phyloP scores from a whole-genome alignment of 2,797 vertebrate species.

The Sandelia bainsii region DNA sequence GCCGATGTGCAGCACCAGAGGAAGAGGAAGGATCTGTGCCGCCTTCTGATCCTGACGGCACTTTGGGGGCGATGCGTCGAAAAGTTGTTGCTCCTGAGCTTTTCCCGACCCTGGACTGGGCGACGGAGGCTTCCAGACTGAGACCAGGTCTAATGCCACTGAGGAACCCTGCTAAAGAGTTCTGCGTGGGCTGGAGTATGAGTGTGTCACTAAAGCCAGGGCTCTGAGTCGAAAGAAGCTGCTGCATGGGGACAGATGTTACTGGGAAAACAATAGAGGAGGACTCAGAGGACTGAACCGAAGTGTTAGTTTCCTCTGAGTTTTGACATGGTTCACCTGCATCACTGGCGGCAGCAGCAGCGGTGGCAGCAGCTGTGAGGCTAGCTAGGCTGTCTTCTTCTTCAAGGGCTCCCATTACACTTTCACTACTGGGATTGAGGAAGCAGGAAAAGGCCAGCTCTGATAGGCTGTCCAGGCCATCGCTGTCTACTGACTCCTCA shows the following conservation, averaged over 20 bases:
- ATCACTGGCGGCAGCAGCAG: constrained; percentile 44
- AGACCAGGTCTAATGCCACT: constrained; percentile 75
- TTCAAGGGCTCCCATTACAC: constrained; percentile 65
- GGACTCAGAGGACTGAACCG: constrained; percentile 49
- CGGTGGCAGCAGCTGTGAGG: constrained; percentile 71
- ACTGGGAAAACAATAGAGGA: constrained; percentile 74
- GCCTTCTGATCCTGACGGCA: constrained; percentile 76
- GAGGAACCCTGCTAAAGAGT: constrained; percentile 66
- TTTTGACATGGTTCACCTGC: constrained; percentile 28
- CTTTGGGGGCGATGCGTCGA: constrained; percentile 96
- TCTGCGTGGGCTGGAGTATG: constrained; percentile 76
- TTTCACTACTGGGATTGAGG: constrained; percentile 71
- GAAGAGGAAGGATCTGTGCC: constrained; percentile 80
- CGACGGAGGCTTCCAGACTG: constrained; percentile 84
- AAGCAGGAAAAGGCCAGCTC: constrained; percentile 81
- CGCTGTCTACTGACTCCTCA: constrained; percentile 58
- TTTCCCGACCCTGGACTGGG: constrained; percentile 74
- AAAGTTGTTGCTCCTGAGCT: constrained; percentile 87
- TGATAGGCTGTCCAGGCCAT: constrained; percentile 73
- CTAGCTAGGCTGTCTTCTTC: constrained; percentile 72
- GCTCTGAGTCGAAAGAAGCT: constrained; percentile 67
- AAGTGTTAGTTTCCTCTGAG: constrained; percentile 32
- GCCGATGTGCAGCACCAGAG: constrained; percentile 65
- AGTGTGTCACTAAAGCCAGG: constrained; percentile 72
- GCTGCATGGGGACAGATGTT: constrained; percentile 72